Evolutionary conservation across 30 jellyfish, hydroid and myxozoan genomes (phyloP).

Genomic region (Phacellophora camtschatica): DNA sequence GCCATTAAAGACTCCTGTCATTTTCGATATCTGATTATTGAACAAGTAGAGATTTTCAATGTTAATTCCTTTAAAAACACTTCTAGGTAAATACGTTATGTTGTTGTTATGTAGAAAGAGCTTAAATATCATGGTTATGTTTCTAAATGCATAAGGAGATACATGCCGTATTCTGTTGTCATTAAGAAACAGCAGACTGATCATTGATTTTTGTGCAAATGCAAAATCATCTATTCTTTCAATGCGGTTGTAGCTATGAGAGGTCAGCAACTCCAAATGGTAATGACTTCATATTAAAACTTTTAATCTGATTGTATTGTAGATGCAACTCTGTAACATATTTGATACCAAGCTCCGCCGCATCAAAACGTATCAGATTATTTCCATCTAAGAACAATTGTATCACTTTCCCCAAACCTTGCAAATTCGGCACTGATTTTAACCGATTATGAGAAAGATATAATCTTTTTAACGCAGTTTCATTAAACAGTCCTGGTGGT

Average conservation of each 20-base stretch:
- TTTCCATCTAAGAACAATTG: no score
- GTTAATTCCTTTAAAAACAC: conserved; percentile 8
- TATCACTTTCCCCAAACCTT: no score
- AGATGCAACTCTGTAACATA: not conserved
- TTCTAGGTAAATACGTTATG: not conserved
- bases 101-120: conserved; percentile 20
- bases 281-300: not conserved
- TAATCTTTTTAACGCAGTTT: not conserved
- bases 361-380: no score
- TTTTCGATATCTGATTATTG: conserved; percentile 5
- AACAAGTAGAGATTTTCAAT: not conserved
- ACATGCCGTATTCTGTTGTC: conserved; percentile 13
- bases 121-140: not conserved
- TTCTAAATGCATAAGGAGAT: conserved; percentile 49
- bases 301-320: not conserved
- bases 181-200: conserved; percentile 5
- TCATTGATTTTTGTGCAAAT: not conserved
- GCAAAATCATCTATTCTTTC: conserved; percentile 5
- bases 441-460: not conserved
- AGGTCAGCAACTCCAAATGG: not conserved
- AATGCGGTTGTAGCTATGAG: conserved; percentile 21
- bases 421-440: conserved; percentile 18
- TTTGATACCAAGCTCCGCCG: not conserved
- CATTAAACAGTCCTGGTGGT: conserved; percentile 11
- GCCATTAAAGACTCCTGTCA: conserved; percentile 20